Evolutionary conservation across 1,140 invertebrate genomes (phyloP).

Genomic region (Achroia grisella): DNA sequence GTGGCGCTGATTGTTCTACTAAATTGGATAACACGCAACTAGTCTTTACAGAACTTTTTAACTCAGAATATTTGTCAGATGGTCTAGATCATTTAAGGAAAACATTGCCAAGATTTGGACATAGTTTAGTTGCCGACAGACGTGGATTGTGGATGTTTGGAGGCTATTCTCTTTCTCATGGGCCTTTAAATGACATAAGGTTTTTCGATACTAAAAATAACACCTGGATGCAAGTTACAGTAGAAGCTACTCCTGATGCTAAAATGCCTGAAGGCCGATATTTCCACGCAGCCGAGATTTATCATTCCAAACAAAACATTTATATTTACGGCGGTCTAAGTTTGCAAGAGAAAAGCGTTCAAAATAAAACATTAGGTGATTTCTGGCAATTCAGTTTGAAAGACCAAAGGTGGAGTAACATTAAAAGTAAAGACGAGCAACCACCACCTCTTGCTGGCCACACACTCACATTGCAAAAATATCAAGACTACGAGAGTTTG

Average conservation of each 20-base stretch:
- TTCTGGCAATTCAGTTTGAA: slow-evolving; percentile 96
- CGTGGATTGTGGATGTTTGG: slow-evolving; percentile 94
- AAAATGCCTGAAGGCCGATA: slow-evolving; percentile 90
- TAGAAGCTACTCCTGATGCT: slow-evolving; percentile 87
- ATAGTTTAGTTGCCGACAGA: slow-evolving; percentile 88
- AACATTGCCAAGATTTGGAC: slow-evolving; percentile 91
- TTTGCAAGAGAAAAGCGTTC: slow-evolving; percentile 71
- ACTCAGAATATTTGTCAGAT: slow-evolving; percentile 83
- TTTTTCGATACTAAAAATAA: slow-evolving; percentile 90
- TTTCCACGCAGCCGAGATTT: slow-evolving; percentile 92
- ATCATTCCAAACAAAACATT: slow-evolving; percentile 87
- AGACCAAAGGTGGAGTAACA: slow-evolving; percentile 88
- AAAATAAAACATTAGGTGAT: slow-evolving; percentile 83
- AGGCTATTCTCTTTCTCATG: slow-evolving; percentile 91
- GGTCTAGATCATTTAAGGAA: slow-evolving; percentile 85
- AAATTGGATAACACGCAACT: slow-evolving; percentile 77
- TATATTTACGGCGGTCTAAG: slow-evolving; percentile 93
- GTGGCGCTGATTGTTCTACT: slow-evolving; percentile 83
- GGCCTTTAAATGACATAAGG: slow-evolving; percentile 91
- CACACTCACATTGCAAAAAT: slow-evolving; percentile 86
- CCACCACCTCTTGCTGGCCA: slow-evolving; percentile 89
- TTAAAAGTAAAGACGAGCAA: slow-evolving; percentile 72
- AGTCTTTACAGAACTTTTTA: slow-evolving; percentile 86
- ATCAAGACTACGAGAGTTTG: slow-evolving; percentile 83
- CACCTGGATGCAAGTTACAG: slow-evolving; percentile 91